Base-by-base conservation (phyloP, 2,888 invertebrate genomes). In the Caenorhabditis imperialis region DNA sequence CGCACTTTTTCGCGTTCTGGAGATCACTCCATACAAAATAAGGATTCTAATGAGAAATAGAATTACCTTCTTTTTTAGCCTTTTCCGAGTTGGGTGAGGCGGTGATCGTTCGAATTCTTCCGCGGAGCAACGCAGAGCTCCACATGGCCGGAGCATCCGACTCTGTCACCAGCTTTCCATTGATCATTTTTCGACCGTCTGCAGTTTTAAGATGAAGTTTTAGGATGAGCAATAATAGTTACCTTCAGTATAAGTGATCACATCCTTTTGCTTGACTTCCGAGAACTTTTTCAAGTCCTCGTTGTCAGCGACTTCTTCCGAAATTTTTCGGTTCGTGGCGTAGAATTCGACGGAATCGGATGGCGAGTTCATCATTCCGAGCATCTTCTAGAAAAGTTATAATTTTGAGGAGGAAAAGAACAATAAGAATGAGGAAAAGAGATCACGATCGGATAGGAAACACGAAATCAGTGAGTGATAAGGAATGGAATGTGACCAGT, bases 351-450 rank as follows among this genome's bases (percentile, higher is more conserved):
- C 78, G 47, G 63, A 61, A 33, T 81, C 78, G n/a, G 69, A 58
- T 10, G 79, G 79, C 16, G 75, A 74, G 45, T 79, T 79, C 81
- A 81, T 81, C 81, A 81, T 81, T 53, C 81, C 81, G 30, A 81
- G 70, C 81, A 81, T 81, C 51, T 35, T 71, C 44, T 35, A 16
- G 16, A n/a, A 30, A 6, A 8, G 23, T 20, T 4, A 14, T 42
- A 18, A 7, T 14, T 50, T 6, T 38, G 47, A 16, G n/a, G 22
- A 22, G 12, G 45, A 18, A 10, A 55, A 50, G 42, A 65, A 57
- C 57, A 40, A 12, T 54, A 65, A 54, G 54, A 45, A 42, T 14
- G 8, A 23, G 42, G 47, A 18, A 12, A 48, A 40, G 44, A 50
- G 10, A 30, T 7, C 30, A 10, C 10, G 30, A 30, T 30, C 30